phyloP scores from a whole-genome alignment of 1,140 invertebrate species.

The Olivierus martensii region DNA sequence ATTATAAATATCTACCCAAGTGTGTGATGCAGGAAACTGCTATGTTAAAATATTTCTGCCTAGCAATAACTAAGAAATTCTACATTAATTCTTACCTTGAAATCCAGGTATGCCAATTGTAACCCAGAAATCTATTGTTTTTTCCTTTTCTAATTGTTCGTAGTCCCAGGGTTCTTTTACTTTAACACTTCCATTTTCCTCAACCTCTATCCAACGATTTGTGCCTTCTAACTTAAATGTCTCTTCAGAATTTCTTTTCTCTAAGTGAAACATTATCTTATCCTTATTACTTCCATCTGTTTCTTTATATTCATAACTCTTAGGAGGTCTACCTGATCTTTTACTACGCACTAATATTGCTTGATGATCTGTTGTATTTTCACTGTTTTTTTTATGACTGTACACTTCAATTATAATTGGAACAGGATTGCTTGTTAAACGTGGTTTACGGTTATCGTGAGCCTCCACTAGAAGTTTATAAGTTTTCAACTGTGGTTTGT shows the following conservation, averaged over 20 bases:
- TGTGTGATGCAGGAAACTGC: too few species aligned
- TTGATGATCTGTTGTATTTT: neutral
- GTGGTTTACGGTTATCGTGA: conserved; percentile 60
- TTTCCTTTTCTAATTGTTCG: conserved; percentile 85
- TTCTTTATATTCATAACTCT: conserved; percentile 81
- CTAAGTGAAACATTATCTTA: conserved; percentile 71
- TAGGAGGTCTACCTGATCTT: conserved; percentile 72
- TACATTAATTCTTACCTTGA: conserved; percentile 17
- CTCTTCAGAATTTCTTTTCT: conserved; percentile 81
- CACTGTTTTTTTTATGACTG: conserved; percentile 4
- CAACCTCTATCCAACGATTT: conserved; percentile 68
- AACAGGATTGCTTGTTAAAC: conserved; percentile 31
- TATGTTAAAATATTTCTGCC: too few species aligned
- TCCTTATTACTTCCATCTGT: conserved; percentile 76
- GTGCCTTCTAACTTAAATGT: conserved; percentile 87
- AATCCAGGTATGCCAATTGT: conserved; percentile 13
- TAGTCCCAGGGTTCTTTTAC: conserved; percentile 96
- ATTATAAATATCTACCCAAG: too few species aligned
- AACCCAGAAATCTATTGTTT: conserved; percentile 95
- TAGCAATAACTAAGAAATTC: too few species aligned
- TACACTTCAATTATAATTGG: conserved; percentile 10
- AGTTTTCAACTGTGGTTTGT: conserved; percentile 24
- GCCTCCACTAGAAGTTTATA: conserved; percentile 47
- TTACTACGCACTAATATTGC: conserved; percentile 2
- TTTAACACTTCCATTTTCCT: conserved; percentile 73